Conservation (phyloP, 2,888 invertebrate species). For the Apodemia zela region DNA sequence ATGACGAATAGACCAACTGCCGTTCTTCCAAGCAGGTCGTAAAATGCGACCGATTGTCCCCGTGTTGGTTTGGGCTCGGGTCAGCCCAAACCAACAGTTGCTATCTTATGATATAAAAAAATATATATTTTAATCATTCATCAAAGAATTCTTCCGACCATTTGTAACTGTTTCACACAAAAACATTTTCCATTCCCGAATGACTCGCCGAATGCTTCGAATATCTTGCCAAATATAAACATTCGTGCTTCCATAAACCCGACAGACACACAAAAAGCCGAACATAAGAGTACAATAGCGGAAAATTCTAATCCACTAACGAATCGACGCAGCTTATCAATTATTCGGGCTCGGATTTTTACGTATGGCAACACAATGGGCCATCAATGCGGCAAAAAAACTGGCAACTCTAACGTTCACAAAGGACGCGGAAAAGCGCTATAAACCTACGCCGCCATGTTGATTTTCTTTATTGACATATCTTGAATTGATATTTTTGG, state of each 20-base stretch:
- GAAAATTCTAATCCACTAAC: constrained; percentile 57
- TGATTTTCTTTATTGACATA: constrained; percentile 11
- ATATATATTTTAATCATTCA: not conserved
- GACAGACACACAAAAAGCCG: constrained; percentile 6
- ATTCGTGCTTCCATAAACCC: not conserved
- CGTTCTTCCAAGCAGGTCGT: too few species aligned
- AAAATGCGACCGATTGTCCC: too few species aligned
- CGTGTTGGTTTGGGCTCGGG: too few species aligned
- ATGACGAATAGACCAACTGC: too few species aligned
- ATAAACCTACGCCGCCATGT: not conserved
- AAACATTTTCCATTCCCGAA: not conserved
- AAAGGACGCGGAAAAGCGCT: constrained; percentile 43
- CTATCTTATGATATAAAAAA: too few species aligned
- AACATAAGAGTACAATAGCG: constrained; percentile 18
- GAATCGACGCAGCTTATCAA: constrained; percentile 60
- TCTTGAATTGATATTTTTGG: constrained; percentile 2
- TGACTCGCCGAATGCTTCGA: not conserved
- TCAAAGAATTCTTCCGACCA: not conserved
- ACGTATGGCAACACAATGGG: constrained; percentile 68
- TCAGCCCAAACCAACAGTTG: too few species aligned
- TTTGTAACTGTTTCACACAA: not conserved
- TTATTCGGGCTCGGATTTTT: constrained; percentile 64
- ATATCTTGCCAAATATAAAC: constrained; percentile 15
- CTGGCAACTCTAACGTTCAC: constrained; percentile 61
- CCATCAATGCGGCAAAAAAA: constrained; percentile 66